phyloP scores from a whole-genome alignment of 30 jellyfish, hydroid and myxozoan genomes.

The Sanderia malayensis region DNA sequence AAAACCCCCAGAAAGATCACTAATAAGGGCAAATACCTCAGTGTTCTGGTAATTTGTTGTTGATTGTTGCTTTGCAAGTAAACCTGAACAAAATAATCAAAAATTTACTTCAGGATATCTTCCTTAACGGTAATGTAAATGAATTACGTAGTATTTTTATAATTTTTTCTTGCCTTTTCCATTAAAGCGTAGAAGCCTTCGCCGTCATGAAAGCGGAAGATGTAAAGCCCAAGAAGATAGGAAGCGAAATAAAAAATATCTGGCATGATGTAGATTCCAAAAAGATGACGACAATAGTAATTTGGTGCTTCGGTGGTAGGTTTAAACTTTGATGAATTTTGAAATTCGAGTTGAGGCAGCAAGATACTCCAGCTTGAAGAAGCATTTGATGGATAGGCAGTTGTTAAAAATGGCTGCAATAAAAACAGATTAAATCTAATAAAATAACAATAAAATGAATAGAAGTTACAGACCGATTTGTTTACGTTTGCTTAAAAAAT shows the following conservation, averaged over 20 bases:
- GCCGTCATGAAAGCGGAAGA: constrained; percentile 82
- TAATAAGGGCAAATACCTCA: too few relatives aligned
- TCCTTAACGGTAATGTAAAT: not conserved
- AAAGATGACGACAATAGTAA: constrained; percentile 77
- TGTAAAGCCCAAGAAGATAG: constrained; percentile 82
- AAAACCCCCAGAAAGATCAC: too few relatives aligned
- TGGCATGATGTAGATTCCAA: constrained; percentile 89
- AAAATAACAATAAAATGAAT: too few relatives aligned
- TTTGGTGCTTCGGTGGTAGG: constrained; percentile 1
- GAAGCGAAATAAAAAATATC: constrained; percentile 81
- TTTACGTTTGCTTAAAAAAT: too few relatives aligned
- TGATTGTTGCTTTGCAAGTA: constrained; percentile 85
- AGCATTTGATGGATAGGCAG: not conserved
- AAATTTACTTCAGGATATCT: not conserved
- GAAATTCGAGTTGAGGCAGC: constrained; percentile 48
- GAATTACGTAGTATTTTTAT: not conserved
- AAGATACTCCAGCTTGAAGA: constrained; percentile 55
- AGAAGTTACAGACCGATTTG: too few relatives aligned
- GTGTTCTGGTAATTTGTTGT: constrained; percentile 60
- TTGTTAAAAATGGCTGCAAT: not conserved
- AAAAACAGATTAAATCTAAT: too few relatives aligned
- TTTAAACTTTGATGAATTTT: not conserved
- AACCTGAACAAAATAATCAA: constrained; percentile 37
- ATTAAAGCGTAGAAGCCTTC: constrained; percentile 94
- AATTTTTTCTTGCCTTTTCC: constrained; percentile 98